A percentile compares a stretch with the other conserved stretches of the same genome.
Conservation (phyloP, 2,113 vertebrate genomes). For the Psittacara wagleri region DNA sequence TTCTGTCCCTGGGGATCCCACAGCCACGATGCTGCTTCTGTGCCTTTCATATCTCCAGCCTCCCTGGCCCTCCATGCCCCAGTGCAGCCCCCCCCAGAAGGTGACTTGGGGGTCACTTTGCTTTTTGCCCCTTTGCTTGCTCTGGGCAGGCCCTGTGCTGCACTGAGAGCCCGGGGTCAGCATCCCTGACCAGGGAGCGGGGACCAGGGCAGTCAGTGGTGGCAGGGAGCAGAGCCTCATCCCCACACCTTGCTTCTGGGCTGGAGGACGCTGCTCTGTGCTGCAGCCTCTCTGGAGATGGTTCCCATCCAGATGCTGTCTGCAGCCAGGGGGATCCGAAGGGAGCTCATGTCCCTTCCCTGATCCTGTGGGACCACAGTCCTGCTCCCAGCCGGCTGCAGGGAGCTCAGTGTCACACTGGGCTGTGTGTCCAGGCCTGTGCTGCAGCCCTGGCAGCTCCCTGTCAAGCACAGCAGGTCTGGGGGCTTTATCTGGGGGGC, state of each 20-base stretch:
- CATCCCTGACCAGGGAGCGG: rapidly evolving
- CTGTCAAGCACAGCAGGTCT: background rate
- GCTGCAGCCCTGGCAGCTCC: background rate
- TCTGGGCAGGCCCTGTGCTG: background rate
- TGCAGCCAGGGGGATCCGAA: background rate
- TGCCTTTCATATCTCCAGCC: background rate
- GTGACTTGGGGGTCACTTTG: background rate
- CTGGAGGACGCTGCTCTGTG: background rate
- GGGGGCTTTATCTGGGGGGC: background rate
- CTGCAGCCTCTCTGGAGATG: background rate
- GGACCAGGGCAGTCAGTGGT: background rate
- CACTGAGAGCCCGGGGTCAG: background rate
- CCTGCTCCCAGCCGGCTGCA: background rate
- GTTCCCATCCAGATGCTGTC: background rate
- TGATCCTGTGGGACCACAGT: rapidly evolving
- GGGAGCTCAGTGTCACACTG: background rate
- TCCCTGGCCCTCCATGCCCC: background rate
- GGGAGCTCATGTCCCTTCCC: background rate
- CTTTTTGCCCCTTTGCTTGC: background rate
- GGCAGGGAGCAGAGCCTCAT: background rate
- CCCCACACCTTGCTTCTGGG: rapidly evolving
- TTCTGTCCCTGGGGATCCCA: background rate
- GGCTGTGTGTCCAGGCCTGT: background rate
- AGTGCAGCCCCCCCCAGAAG: background rate
- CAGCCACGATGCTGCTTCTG: rapidly evolving